Base-by-base conservation (phyloP, 1,140 invertebrate species). In the Mylabris phalerata region DNA sequence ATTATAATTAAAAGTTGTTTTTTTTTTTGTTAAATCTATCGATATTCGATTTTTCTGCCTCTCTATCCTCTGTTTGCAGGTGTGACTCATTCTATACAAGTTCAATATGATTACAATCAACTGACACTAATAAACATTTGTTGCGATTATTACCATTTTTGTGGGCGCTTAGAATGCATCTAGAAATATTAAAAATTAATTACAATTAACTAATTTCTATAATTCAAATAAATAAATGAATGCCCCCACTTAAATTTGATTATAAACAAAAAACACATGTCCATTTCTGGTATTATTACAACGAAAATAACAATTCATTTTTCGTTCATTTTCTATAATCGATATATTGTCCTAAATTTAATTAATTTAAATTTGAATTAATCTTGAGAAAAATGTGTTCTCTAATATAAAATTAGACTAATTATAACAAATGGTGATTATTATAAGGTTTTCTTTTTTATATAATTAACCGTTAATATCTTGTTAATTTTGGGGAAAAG, bases 71-170 rank as follows among this genome's bases (percentile, higher is more conserved):
- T 60, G 24, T n/a, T 11, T 43, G 47, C 51, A 55, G 51, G 54
- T 55, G 58, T 60, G 59, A 60, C 45, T 60, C 59, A 60, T 44
- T 9, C 32, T 13, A n/a, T 40, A 52, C 49, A 58, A 57, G 57
- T 54, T 54, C 51, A 54, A 54, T 45, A 54, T 54, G 44, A 55
- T 47, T 41, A 47, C 26, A 27, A 47, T 47, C 19, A 10, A 47
- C 9, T 13, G 26, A 25, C 19, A 13, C 19, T 13, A 27, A 27
- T 9, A 24, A 47, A 47, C n/a, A 9, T 13, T 13, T 19, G 43
- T n/a, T 13, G 13, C 25, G 7, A 32, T 11, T 26, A 27, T 26
- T 27, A 42, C 39, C 19, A 24, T 19, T 43, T 19, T 47, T 39
- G 25, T 24, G n/a, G 26, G 38, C 19, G 9, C 42, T 19, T 38